Base-by-base conservation (phyloP, 2,113 vertebrate genomes). In the Aramus guarauna region DNA sequence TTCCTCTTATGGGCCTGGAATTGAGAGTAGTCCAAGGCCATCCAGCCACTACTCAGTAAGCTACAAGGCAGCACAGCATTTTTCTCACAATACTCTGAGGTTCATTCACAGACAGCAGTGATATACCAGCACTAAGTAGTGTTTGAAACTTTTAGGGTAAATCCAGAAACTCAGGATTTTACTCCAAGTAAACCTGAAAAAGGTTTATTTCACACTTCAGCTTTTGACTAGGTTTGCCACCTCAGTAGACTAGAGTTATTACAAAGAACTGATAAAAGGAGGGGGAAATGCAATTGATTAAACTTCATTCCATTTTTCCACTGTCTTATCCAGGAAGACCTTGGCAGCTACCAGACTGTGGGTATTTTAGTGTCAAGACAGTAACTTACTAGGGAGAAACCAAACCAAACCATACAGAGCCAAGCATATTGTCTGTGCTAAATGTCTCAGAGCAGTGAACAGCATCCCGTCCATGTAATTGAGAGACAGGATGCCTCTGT, bases 231-330 rank as follows among this genome's bases (percentile, higher is more conserved):
- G 41, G 27, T 41, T 74, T 2, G 1, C 20, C 20, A 12, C 4
- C 4, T 47, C 12, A 29, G 27, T 6, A 62, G 32, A 52, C 20
- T 2, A n/a, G 43, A 75, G 75, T 9, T 59, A 60, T 24, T 59
- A 15, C 12, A 64, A 34, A 85, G 12, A 32, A 67, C 30, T 47
- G 29, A 29, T 6, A 53, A 59, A 68, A 43, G 43, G 15, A 27
- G 14, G 11, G 4, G 14, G 0, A 16, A 63, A 81, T 18, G 0
- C 9, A 18, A 36, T 3, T 34, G 3, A 36, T 71, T 53, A 59
- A 86, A 41, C 9, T 82, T 48, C 37, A 66, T 47, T n/a, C 13
- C 8, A 32, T 1, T 63, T 90, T 56, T 45, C 48, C 24, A 13
- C 48, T 41, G 6, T 19, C 36, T 30, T 56, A 27, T 23, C 7